Evolutionary conservation across 2,797 vertebrate species (phyloP), one percentile per base, ranked within the genome.

Genomic region (Liparis tanakae): DNA sequence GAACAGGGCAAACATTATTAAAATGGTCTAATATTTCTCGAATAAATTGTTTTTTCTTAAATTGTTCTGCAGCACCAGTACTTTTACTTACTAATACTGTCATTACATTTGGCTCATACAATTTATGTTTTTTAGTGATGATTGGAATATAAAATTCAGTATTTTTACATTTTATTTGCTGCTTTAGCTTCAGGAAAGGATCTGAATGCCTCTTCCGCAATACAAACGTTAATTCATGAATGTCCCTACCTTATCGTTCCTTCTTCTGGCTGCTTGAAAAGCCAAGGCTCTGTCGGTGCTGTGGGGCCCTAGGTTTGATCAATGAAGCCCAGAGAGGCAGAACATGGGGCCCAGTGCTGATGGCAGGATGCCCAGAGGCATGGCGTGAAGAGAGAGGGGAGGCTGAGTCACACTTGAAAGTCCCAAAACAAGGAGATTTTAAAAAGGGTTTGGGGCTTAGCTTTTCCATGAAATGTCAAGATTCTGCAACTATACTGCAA

Each of bases 361-460:
- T 93, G 90, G 90, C 92, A 85, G 18, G 1, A n/a, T 67, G 86
- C 90, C 92, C 81, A 78, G 87, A 82, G 74, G 72, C 82, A 87
- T 75, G 80, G 85, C 72, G 81, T 55, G 36, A 50, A 63, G 48
- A 65, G 66, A 25, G 55, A 13, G 43, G 17, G 63, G 64, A 64
- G 64, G 72, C 10, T 39, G 70, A 72, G 74, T 82, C 74, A 81
- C 81, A 85, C 79, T 85, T 84, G 58, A 86, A 81, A 83, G 72
- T 86, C 69, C 76, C 58, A 68, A 84, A 86, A 74, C 54, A 69
- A 78, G 62, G 37, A 81, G 67, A 78, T 72, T 80, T 30, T 76
- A 53, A 74, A 86, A 76, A 84, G 67, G 43, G 65, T 77, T 69
- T 25, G 46, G 74, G 30, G 22, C 62, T 78, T 34, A 69, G 67